Evolutionary conservation across 2,888 invertebrate genomes (phyloP).

Genomic region (Enchytraeus crypticus): DNA sequence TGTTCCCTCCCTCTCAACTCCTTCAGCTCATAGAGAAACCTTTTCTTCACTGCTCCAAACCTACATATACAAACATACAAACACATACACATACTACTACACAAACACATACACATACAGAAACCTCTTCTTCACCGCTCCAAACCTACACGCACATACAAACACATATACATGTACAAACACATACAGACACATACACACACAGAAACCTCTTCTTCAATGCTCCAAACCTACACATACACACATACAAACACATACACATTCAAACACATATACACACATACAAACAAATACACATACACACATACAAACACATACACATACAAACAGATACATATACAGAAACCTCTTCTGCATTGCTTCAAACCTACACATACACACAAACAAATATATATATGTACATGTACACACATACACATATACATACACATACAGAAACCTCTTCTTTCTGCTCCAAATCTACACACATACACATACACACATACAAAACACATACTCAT

Average conservation of each 20-base stretch:
- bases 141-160: conserved; percentile 58
- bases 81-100: not conserved
- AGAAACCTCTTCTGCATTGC: conserved; percentile 86
- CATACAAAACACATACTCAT: no score
- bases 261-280: no score
- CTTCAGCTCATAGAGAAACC: conserved; percentile 84
- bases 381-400: no score
- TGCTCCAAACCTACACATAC: conserved; percentile 65
- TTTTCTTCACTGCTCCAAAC: conserved; percentile 80
- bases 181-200: no score
- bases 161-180: not conserved
- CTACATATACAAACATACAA: conserved; percentile 48
- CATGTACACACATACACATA: no score
- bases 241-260: no score
- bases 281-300: no score
- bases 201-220: conserved; percentile 83
- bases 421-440: no score
- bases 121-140: conserved; percentile 82
- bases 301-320: not conserved
- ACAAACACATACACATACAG: no score
- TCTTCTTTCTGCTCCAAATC: no score
- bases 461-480: no score
- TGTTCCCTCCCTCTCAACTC: conserved; percentile 73
- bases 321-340: no score
- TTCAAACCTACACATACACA: conserved; percentile 59